Evolutionary conservation across 2,113 vertebrate genomes (phyloP).

Genomic region (Rhea pennata): DNA sequence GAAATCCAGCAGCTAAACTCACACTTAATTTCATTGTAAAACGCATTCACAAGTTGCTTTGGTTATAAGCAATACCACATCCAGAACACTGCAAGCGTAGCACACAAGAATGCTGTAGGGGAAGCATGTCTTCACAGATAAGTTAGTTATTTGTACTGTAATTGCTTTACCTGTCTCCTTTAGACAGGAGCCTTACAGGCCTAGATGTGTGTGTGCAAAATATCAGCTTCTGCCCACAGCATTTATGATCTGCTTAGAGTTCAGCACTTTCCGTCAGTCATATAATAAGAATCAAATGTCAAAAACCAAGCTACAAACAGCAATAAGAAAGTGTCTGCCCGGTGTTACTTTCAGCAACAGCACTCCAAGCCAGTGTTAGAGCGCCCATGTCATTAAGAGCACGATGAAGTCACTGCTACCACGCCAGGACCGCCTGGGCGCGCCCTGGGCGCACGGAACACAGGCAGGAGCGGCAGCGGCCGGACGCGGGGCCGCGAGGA

Average conservation of each 20-base stretch:
- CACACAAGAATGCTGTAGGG: not conserved
- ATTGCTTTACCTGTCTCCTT: not conserved
- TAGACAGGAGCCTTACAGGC: not conserved
- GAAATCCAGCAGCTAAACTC: not conserved
- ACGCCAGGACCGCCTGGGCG: accelerated
- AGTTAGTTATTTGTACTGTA: not conserved
- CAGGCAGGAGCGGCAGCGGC: not conserved
- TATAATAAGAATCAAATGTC: not conserved
- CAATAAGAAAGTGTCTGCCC: accelerated
- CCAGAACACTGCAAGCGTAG: not conserved
- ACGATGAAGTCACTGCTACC: accelerated
- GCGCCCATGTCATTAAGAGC: not conserved
- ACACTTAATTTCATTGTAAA: not conserved
- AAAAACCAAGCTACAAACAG: not conserved
- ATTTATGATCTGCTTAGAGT: not conserved
- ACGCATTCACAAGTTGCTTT: not conserved
- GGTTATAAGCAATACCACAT: not conserved
- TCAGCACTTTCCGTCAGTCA: not conserved
- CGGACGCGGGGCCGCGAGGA: not conserved
- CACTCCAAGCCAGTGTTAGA: not conserved
- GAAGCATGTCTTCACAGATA: not conserved
- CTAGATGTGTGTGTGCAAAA: not conserved
- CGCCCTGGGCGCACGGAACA: accelerated
- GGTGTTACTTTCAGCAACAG: not conserved
- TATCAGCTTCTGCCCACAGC: not conserved